Percentiles rank a stretch among this genome's conserved stretches.
phyloP scores from a whole-genome alignment of 53 echinoderm and acorn worm species.

The Arbacia lixula region DNA sequence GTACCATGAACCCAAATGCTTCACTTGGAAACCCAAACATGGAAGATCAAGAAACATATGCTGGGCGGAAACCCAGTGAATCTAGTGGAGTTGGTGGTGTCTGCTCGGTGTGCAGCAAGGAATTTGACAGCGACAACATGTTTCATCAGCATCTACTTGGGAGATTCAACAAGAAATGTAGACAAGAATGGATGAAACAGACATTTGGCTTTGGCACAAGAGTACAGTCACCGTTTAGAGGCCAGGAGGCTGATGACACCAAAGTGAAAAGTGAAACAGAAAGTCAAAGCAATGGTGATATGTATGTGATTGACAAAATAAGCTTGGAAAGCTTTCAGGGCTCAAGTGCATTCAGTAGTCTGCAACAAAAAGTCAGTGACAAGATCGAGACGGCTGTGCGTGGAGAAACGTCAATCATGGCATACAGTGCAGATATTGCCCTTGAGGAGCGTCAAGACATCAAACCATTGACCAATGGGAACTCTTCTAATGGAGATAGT shows the following conservation, averaged over 20 bases:
- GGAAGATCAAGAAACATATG: no score
- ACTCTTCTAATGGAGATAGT: background rate
- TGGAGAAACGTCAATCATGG: background rate
- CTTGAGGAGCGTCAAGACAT: background rate
- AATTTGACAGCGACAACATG: constrained; percentile 57
- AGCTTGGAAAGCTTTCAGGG: constrained; percentile 26
- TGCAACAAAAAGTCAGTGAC: constrained; percentile 24
- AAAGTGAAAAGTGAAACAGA: background rate
- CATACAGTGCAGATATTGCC: background rate
- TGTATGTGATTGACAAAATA: constrained; percentile 51
- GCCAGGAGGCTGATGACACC: background rate
- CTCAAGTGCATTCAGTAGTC: constrained; percentile 23
- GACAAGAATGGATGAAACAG: constrained; percentile 55
- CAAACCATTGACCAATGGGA: background rate
- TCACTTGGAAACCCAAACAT: no score
- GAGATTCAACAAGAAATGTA: constrained; percentile 40
- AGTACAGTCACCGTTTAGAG: background rate
- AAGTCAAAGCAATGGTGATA: constrained; percentile 20
- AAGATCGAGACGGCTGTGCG: constrained; percentile 20
- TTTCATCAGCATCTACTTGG: constrained; percentile 52
- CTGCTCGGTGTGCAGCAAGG: constrained; percentile 42
- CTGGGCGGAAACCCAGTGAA: background rate
- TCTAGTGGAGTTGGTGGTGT: constrained; percentile 25
- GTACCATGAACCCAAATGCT: background rate
- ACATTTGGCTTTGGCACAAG: constrained; percentile 42